These are phyloP conservation scores for Linnaemya vulpina DNA, from an alignment of 2,888 invertebrate species.

Conservation along the genomic window DNA sequence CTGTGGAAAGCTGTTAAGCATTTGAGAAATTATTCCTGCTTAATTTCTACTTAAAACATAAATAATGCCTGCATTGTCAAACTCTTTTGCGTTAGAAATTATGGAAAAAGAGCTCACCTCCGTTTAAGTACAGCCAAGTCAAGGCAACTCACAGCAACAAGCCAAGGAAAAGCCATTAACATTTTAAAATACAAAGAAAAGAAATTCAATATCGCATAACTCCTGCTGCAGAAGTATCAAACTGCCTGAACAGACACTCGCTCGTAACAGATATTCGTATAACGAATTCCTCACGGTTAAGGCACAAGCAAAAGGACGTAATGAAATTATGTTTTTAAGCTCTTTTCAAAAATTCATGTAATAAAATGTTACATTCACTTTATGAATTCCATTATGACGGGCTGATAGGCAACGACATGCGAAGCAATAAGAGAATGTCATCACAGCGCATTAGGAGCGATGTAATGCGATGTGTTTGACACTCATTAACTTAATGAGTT, in stretches of 20 bases:
- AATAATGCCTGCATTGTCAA: too few relatives aligned
- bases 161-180: conserved; percentile 41
- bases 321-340: conserved; percentile 43
- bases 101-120: neutral
- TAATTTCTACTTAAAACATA: too few relatives aligned
- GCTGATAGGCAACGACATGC: neutral
- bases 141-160: conserved; percentile 25
- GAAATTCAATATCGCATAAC: neutral
- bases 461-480: conserved; percentile 39
- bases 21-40: too few relatives aligned
- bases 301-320: conserved; percentile 9
- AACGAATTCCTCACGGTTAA: neutral
- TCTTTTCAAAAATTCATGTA: conserved; percentile 1
- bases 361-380: conserved; percentile 13
- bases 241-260: neutral
- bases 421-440: neutral
- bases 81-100: neutral
- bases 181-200: conserved; percentile 29
- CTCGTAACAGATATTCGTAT: neutral
- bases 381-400: conserved; percentile 11
- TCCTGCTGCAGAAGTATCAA: neutral
- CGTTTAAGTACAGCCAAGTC: too few relatives aligned
- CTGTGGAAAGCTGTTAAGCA: too few relatives aligned
- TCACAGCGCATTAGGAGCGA: neutral
- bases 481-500: conserved; percentile 63